Base-by-base conservation (phyloP, 1,140 invertebrate genomes). In the Aphis craccivora region DNA sequence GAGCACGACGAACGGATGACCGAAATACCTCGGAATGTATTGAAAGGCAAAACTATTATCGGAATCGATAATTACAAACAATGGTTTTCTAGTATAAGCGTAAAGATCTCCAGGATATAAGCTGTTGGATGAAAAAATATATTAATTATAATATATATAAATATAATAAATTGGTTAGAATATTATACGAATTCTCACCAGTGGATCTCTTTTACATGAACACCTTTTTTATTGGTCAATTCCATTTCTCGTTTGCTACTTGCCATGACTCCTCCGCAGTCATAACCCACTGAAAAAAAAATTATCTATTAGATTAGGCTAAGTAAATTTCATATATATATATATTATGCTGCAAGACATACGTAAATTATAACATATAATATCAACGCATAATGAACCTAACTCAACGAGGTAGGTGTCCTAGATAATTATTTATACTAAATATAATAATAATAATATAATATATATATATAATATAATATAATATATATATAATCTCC, bases 11-110 rank as follows among this genome's bases (percentile, higher is more conserved):
- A 99, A 95, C n/a, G 99, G 98, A 95, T 99, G 98, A 30, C 98
- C 98, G 96, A 99, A 99, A 95, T 98, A 97, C 94, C 97, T 97
- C 45, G 98, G 98, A 95, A 99, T 97, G 95, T 98, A 97, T 96
- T 98, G 97, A 96, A 99, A 99, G 93, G 98, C 97, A 95, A 97
- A 98, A 95, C 98, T 98, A 96, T 99, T 99, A 95, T 99, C 98
- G 94, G 98, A 99, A 95, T 99, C 99, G 94, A 99, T 97, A 94
- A 99, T 98, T 86, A 99, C 96, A 95, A 99, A 99, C 45, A 99
- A 96, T 60, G 95, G 95, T 87, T 95, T 95, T 93, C 95, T 94
- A 84, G 95, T 95, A 76, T 99, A 96, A 37, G 98, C 98, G 95
- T 98, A 98, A 45, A 99, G 95, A 95, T 99, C 98, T 87, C 98